Conservation (phyloP, 2,888 invertebrate genomes). For the Xestia ashworthii region DNA sequence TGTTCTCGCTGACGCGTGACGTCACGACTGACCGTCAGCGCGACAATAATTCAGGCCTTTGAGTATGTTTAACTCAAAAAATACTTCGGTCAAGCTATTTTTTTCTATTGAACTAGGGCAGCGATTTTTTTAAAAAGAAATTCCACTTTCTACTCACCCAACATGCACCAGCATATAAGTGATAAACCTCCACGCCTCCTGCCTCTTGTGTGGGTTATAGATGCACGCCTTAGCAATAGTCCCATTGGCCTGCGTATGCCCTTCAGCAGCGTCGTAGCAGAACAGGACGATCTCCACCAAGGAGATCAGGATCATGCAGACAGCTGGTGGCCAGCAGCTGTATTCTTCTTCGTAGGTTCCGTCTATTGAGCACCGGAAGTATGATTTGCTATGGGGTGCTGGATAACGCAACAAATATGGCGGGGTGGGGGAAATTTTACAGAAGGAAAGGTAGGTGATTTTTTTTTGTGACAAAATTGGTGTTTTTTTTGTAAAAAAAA, state of each 20-base stretch:
- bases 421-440: conserved; percentile 46
- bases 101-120: too few species aligned
- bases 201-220: conserved; percentile 96
- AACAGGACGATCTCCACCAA: conserved; percentile 95
- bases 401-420: conserved; percentile 80
- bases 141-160: conserved; percentile 91
- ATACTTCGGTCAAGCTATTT: too few species aligned
- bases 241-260: conserved; percentile 91
- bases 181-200: conserved; percentile 97
- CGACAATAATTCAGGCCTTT: too few species aligned
- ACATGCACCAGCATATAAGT: conserved; percentile 99
- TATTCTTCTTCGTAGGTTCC: conserved; percentile 97
- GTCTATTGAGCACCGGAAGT: conserved; percentile 90
- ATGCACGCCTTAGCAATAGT: conserved; percentile 96
- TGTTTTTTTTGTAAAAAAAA: too few species aligned
- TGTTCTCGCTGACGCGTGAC: too few species aligned
- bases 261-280: conserved; percentile 88
- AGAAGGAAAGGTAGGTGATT: background rate
- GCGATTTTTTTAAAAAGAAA: background rate
- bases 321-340: conserved; percentile 97
- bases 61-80: too few species aligned
- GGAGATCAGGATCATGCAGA: conserved; percentile 97
- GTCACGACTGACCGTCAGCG: too few species aligned
- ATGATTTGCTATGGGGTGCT: conserved; percentile 78
- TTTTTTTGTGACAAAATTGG: background rate